These are phyloP conservation scores for Scaptomyza pallida DNA, from an alignment of 1,140 invertebrate species.

Conservation along the genomic window DNA sequence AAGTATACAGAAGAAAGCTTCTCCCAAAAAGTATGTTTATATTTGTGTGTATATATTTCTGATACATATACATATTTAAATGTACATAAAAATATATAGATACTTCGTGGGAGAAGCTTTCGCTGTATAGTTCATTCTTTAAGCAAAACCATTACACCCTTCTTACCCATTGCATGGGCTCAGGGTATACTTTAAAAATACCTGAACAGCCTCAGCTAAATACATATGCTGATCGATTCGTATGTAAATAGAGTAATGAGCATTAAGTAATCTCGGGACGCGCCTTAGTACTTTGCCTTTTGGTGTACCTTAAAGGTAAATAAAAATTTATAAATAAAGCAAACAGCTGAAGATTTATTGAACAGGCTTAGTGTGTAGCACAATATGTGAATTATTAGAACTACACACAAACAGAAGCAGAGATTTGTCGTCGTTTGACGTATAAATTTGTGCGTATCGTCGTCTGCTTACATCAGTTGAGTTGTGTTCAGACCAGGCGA, in stretches of 20 bases:
- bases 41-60: too few relatives aligned
- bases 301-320: conserved; percentile 54
- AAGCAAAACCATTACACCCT: too few relatives aligned
- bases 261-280: conserved; percentile 26
- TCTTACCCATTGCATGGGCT: too few relatives aligned
- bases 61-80: too few relatives aligned
- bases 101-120: too few relatives aligned
- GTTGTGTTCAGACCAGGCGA: conserved; percentile 56
- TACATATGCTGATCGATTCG: background rate
- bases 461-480: conserved; percentile 74
- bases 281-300: conserved; percentile 60
- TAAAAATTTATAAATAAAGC: conserved; percentile 81
- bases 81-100: too few relatives aligned
- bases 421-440: conserved; percentile 37
- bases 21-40: too few relatives aligned
- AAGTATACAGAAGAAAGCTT: too few relatives aligned
- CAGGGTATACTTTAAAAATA: too few relatives aligned
- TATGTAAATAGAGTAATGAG: conserved; percentile 11
- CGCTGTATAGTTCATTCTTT: too few relatives aligned
- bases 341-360: conserved; percentile 46
- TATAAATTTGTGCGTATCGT: conserved; percentile 77
- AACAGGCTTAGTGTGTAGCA: conserved; percentile 15
- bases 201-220: background rate
- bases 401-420: conserved; percentile 29
- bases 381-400: conserved; percentile 62